Evolutionary conservation across 1,140 invertebrate species (phyloP), one percentile per base, ranked within the genome.

Genomic region (Drosophila baimaii): DNA sequence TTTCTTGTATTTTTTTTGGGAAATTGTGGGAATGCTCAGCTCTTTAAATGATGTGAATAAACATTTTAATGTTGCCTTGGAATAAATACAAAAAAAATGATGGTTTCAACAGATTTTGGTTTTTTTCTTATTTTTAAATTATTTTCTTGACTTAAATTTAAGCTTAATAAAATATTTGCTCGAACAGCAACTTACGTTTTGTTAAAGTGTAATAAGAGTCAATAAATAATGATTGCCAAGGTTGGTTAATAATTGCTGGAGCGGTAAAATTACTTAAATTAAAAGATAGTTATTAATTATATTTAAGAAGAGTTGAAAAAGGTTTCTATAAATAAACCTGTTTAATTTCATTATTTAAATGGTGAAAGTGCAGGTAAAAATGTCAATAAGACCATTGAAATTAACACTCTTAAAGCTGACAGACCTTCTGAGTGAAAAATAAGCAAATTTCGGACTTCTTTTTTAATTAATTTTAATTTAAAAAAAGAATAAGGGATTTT

Each of bases 21-120:
- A 75, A 74, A 66, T 64, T 74, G 52, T 43, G 58, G 58, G 51
- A 59, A 63, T 55, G 7, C n/a, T 31, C 23, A 39, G 19, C 0
- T 29, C 8, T 57, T 52, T 23, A 13, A 41, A 71, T 39, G 33
- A 41, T 37, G 33, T 17, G n/a, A 47, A 37, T 12, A 37, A 44
- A 43, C 9, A 19, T 21, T 44, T 47, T 4, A 21, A 15, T 21
- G 8, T 19, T 71, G 39, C 25, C 43, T 64, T 66, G 44, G 5
- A 12, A 12, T 23, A 52, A 23, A 7, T n/a, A 37, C 43, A 13
- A 44, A 52, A n/a, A 3, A 39, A 49, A 31, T 31, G 10, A 39
- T 13, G n/a, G 37, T 27, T 65, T 44, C 12, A 10, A 23, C 21
- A 33, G 21, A 63, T 6, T 6, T 19, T 41, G 4, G 1, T 37